phyloP scores from a whole-genome alignment of 92 coral and sea anemone species.

The Nematostella vectensis region DNA sequence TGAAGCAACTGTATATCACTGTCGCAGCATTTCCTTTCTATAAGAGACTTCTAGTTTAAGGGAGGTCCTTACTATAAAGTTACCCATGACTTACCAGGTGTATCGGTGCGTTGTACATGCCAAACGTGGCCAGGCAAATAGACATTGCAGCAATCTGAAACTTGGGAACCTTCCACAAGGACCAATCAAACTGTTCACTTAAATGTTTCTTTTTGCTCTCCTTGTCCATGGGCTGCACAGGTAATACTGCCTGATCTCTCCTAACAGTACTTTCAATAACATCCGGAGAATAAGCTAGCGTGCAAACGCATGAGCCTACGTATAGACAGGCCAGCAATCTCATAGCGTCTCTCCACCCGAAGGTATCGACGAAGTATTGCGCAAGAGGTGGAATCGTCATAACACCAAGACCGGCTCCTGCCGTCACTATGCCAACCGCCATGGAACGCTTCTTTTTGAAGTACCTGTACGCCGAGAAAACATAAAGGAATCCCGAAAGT shows the following conservation, averaged over 20 bases:
- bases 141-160: not conserved
- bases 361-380: not conserved
- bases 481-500: too few species aligned
- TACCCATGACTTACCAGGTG: conserved; percentile 7
- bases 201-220: not conserved
- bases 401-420: conserved; percentile 5
- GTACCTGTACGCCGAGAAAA: not conserved
- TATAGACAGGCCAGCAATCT: not conserved
- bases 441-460: not conserved
- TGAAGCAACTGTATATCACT: too few species aligned
- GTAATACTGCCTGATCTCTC: not conserved
- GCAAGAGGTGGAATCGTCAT: not conserved
- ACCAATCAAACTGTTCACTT: not conserved
- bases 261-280: not conserved
- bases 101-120: not conserved
- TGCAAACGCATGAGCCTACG: not conserved
- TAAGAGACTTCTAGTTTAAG: too few species aligned
- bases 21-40: too few species aligned
- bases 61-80: too few species aligned
- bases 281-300: not conserved
- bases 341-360: not conserved
- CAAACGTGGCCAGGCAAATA: not conserved
- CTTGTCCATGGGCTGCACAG: not conserved
- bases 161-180: not conserved
- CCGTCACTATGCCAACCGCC: not conserved